Evolutionary conservation across 2,888 invertebrate species (phyloP), one percentile per base, ranked within the genome.

Genomic region (Heterodera filipjevi): DNA sequence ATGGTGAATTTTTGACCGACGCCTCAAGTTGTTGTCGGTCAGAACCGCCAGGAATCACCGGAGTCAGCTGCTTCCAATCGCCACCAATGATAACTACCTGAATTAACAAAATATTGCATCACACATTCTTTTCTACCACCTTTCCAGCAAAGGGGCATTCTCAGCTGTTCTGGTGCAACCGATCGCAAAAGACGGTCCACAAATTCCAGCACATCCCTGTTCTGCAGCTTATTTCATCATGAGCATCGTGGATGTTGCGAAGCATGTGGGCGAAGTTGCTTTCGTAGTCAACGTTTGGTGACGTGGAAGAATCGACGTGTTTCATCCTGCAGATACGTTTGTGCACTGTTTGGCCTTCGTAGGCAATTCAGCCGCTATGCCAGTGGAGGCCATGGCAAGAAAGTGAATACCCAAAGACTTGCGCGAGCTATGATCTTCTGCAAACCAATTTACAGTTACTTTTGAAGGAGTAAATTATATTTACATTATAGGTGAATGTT

Each of bases 151-250:
- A 0, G 35, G 77, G 1, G 71, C 19, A 0, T 39, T 0, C 0
- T 79, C 0, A 68, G 22, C 39, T 33, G 0, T 1, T 14, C 35
- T 0, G 33, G 19, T 22, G 64, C 73, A 12, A 80, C 22, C 0
- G 81, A 80, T 2, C 70, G 53, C 27, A 80, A 1, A 1, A 39
- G 32, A 2, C 80, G 35, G 35, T 80, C 79, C 27, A 80, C 81
- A 30, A 39, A 53, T 49, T 79, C 59, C 6, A 81, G 32, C 1
- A 80, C 22, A 16, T 75, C 30, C 3, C 27, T 46, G 27, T 59
- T 59, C 1, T 79, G 33, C 81, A 78, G 0, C 79, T 66, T 22
- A 79, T 72, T n/a, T 80, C 82, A 68, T 80, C 80, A 80, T 68
- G 0, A 80, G 82, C 32, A 80, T 81, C 80, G 2, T 82, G 32